Conservation (phyloP, 2,113 vertebrate genomes). For the Oryzias melastigma region DNA sequence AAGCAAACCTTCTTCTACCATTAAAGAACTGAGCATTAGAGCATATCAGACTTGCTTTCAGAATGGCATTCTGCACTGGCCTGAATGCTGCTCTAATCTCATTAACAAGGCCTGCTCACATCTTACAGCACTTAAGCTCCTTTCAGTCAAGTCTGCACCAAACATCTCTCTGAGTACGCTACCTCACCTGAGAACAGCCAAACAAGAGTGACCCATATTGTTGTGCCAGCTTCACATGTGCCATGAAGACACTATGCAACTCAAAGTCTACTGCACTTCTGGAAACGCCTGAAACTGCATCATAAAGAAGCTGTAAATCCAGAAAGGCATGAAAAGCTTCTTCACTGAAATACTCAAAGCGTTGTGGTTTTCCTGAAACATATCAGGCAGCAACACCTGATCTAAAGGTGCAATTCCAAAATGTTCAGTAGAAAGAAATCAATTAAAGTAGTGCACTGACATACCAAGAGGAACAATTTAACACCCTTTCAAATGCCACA, state of each 20-base stretch:
- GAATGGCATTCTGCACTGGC: conserved; percentile 57
- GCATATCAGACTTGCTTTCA: conserved; percentile 80
- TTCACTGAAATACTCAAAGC: conserved; percentile 22
- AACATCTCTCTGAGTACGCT: conserved; percentile 58
- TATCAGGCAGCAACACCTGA: conserved; percentile 8
- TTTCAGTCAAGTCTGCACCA: conserved; percentile 67
- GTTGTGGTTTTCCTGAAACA: conserved; percentile 20
- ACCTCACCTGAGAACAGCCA: conserved; percentile 26
- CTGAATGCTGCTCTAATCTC: conserved; percentile 69
- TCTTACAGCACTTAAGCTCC: conserved; percentile 69
- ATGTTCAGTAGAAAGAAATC: conserved; percentile 16
- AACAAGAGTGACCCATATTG: conserved; percentile 42
- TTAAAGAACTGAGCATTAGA: conserved; percentile 19
- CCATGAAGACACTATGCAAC: conserved; percentile 18
- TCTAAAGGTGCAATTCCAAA: conserved; percentile 17
- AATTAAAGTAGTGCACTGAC: conserved; percentile 8
- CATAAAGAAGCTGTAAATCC: neutral
- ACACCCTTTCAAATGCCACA: conserved; percentile 27
- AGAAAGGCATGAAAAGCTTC: conserved; percentile 11
- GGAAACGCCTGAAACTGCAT: too few species aligned
- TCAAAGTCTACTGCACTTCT: neutral
- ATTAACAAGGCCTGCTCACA: conserved; percentile 72
- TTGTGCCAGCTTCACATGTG: conserved; percentile 13
- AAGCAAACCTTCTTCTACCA: neutral
- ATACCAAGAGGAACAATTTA: conserved; percentile 16